Conservation (phyloP, 1,140 invertebrate genomes). For the Hylaeus volcanicus region DNA sequence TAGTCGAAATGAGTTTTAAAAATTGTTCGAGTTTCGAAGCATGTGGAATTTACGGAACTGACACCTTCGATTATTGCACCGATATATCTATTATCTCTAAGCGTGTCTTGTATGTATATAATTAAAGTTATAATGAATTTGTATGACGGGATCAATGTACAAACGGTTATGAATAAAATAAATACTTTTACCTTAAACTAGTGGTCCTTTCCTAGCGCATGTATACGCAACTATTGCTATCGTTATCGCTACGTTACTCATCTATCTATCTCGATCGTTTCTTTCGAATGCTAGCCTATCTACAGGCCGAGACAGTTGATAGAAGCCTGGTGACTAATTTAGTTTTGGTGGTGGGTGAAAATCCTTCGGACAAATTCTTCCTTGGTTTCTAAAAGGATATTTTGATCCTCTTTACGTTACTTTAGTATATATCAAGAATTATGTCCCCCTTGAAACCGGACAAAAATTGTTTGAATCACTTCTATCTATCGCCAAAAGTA, state of each 20-base stretch:
- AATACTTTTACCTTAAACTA: conserved; percentile 30
- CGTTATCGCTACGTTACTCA: not conserved
- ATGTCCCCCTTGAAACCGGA: too few species aligned
- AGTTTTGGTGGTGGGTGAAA: too few species aligned
- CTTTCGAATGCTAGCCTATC: not conserved
- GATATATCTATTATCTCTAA: conserved; percentile 15
- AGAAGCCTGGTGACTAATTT: too few species aligned
- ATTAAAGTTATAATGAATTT: conserved; percentile 25
- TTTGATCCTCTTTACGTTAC: too few species aligned
- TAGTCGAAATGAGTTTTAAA: too few species aligned
- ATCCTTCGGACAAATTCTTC: too few species aligned
- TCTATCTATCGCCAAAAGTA: too few species aligned
- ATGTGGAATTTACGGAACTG: not conserved
- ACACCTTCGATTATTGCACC: not conserved
- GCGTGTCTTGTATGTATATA: conserved; percentile 34
- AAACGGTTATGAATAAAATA: conserved; percentile 46
- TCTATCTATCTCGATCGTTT: not conserved
- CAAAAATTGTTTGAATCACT: too few species aligned
- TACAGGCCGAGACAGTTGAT: too few species aligned
- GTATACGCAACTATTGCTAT: conserved; percentile 20
- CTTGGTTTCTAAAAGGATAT: too few species aligned
- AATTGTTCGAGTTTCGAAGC: too few species aligned
- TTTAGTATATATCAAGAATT: too few species aligned
- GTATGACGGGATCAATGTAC: conserved; percentile 40
- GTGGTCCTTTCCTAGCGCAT: conserved; percentile 36